phyloP scores from a whole-genome alignment of 2,888 invertebrate species.

The Stenotaenia linearis region DNA sequence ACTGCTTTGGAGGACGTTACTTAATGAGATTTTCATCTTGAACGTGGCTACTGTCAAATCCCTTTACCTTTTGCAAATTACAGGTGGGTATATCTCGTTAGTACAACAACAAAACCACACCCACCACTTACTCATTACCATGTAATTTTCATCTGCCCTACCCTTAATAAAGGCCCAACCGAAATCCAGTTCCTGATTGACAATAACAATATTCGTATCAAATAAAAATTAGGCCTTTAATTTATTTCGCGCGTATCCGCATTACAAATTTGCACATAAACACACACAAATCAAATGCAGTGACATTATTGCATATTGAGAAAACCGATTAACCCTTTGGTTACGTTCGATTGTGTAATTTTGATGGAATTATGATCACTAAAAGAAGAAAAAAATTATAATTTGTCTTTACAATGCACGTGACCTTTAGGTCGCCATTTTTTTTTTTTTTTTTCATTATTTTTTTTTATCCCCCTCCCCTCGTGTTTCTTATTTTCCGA shows the following conservation, averaged over 20 bases:
- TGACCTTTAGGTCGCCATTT: conserved; percentile 2
- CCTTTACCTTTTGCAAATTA: conserved; percentile 15
- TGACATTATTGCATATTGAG: conserved; percentile 7
- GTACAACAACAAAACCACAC: conserved; percentile 5
- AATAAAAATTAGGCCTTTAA: not conserved
- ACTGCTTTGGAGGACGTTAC: not conserved
- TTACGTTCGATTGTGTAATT: not conserved
- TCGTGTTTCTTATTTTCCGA: not conserved
- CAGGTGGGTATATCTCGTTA: conserved; percentile 10
- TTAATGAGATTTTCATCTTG: conserved; percentile 15
- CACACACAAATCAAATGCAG: not conserved
- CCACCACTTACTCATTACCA: conserved; percentile 19
- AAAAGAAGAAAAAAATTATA: too few relatives aligned
- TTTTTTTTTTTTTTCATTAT: not conserved
- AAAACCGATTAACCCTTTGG: conserved; percentile 2
- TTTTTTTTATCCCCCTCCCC: not conserved
- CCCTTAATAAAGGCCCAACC: not conserved
- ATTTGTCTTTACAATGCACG: conserved; percentile 14
- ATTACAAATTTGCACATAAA: conserved; percentile 15
- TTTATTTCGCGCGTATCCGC: not conserved
- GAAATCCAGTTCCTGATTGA: not conserved
- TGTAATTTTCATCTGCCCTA: conserved; percentile 15
- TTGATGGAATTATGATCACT: too few relatives aligned
- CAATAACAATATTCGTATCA: not conserved
- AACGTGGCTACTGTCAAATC: conserved; percentile 14